These are phyloP conservation scores for Dicentrarchus labrax DNA, from an alignment of 2,113 vertebrate genomes.

Conservation along the genomic window DNA sequence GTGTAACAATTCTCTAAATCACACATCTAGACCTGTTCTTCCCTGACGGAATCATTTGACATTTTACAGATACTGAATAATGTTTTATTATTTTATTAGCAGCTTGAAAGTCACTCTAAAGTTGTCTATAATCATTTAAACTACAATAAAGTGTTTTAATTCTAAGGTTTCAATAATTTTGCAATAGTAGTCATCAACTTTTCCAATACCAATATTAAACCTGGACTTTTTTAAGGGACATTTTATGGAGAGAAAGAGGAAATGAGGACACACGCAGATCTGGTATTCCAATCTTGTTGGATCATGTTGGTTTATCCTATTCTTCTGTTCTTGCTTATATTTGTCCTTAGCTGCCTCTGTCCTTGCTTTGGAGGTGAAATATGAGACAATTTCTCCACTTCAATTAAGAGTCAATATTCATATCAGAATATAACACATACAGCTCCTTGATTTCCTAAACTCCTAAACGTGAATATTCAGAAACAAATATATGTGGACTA, in stretches of 20 bases:
- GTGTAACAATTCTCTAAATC: background rate
- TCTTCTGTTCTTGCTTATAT: background rate
- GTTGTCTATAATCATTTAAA: background rate
- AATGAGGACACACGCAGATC: background rate
- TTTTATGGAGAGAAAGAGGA: background rate
- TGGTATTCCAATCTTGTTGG: background rate
- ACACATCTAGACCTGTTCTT: no score
- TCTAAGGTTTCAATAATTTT: background rate
- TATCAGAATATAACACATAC: background rate
- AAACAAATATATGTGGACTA: background rate
- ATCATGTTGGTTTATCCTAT: background rate
- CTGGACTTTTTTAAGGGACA: background rate
- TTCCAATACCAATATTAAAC: no score
- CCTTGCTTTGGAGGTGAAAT: background rate
- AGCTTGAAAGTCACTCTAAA: no score
- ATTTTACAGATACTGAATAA: no score
- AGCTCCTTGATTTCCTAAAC: background rate
- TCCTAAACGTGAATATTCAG: no score
- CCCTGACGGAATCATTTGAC: no score
- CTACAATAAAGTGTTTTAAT: background rate
- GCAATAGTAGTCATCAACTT: background rate
- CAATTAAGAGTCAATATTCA: background rate
- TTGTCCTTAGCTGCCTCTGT: background rate
- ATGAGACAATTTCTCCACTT: background rate
- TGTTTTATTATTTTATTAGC: no score